Evolutionary conservation across 2,797 vertebrate genomes (phyloP), one percentile per base, ranked within the genome.

Genomic region (Gastrophryne carolinensis): DNA sequence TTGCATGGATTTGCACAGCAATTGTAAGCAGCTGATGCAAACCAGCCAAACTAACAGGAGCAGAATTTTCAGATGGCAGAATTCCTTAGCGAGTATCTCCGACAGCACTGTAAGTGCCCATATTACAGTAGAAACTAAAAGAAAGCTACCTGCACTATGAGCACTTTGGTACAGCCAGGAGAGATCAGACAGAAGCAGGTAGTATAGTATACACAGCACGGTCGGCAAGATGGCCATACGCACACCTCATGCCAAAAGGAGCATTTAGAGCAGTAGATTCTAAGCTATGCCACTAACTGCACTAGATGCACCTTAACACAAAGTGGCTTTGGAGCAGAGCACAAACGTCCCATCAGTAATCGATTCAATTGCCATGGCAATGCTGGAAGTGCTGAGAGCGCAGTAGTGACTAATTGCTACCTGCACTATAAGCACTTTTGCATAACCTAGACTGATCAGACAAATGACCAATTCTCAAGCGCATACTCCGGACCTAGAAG

Each of bases 1-100:
- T 98, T 99, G 97, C 96, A 96, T 98, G 95, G 96, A 97, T 99
- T 99, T 98, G 97, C 98, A 99, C 98, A 99, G 95, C 96, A 85
- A 35, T 80, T 83, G 70, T 79, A 79, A 76, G 58, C 69, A 92
- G 94, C 96, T 96, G 95, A 90, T 92, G 94, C 96, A 98, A 95
- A 92, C 93, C 94, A 92, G 92, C 96, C 97, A 98, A 98, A 95
- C 97, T 95, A 86, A 79, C 88, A 32, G 93, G 91, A 82, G 88
- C 82, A 85, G 86, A 78, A 83, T 76, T 26, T 29, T 41, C 6
- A 9, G 78, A 19, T 2, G 3, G 17, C 27, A 26, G 3, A 0
- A n/a, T 15, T 21, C 8, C 19, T 39, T 66, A 82, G 83, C 61
- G 80, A 50, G 35, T 81, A 75, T 87, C 79, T 92, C 90, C 94